A percentile compares a stretch with the other conserved stretches of the same genome.
phyloP scores from a whole-genome alignment of 2,888 invertebrate species.

The Elysia crispata region DNA sequence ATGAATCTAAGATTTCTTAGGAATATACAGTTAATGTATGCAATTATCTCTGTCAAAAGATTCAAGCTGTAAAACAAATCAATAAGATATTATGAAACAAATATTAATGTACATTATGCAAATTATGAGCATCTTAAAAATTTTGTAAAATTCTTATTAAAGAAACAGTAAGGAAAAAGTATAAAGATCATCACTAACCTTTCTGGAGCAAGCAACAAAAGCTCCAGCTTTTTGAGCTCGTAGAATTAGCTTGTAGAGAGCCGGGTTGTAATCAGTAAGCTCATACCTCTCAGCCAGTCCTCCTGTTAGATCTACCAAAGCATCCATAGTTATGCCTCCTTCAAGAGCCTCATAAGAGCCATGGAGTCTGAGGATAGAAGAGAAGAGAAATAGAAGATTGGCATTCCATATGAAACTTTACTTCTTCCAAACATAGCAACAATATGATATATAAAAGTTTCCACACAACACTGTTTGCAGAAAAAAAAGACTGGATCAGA shows the following conservation, averaged over 20 bases:
- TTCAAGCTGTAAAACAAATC: no score
- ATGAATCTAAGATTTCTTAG: background rate
- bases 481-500: no score
- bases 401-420: background rate
- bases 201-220: conserved; percentile 78
- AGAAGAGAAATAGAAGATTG: background rate
- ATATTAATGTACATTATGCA: background rate
- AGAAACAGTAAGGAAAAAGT: no score
- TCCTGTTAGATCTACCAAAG: conserved; percentile 79
- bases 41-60: no score
- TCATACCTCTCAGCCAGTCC: conserved; percentile 78
- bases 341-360: conserved; percentile 79
- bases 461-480: no score
- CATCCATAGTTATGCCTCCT: conserved; percentile 79
- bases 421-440: no score
- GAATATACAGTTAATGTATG: no score
- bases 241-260: conserved; percentile 74
- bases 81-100: background rate
- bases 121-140: no score
- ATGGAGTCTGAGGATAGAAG: conserved; percentile 73
- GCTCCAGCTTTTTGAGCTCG: conserved; percentile 75
- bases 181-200: conserved; percentile 61
- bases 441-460: no score
- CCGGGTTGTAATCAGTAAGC: conserved; percentile 72
- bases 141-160: no score